Conservation (phyloP, 1,140 invertebrate genomes). For the Hylyphantes graminicola region DNA sequence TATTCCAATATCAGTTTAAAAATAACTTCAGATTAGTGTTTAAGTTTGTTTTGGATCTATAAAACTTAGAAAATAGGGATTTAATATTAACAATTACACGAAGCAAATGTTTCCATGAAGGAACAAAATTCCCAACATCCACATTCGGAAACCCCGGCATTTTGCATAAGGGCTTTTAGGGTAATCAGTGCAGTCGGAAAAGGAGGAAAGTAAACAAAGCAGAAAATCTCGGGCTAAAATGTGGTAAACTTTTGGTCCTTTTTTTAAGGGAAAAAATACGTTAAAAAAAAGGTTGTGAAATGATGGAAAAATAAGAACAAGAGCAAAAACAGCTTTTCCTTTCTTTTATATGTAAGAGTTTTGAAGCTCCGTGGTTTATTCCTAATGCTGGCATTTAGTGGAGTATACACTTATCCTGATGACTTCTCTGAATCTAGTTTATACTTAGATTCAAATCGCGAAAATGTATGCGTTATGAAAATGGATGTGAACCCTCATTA, state of each 20-base stretch:
- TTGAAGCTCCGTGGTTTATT: slow-evolving; percentile 10
- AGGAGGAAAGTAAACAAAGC: slow-evolving; percentile 11
- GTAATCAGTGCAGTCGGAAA: slow-evolving; percentile 39
- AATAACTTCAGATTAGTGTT: too few species aligned
- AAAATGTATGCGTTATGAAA: neutral
- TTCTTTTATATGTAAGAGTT: slow-evolving; percentile 17
- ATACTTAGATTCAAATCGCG: neutral
- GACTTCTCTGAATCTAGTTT: neutral
- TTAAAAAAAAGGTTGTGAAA: neutral
- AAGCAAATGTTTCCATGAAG: neutral
- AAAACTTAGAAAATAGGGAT: too few species aligned
- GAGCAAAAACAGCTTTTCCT: neutral
- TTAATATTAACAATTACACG: too few species aligned
- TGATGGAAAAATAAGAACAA: neutral
- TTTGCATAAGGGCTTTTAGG: slow-evolving; percentile 44
- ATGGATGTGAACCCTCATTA: neutral
- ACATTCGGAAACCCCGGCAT: neutral
- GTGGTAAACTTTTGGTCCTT: neutral
- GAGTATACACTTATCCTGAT: slow-evolving; percentile 19
- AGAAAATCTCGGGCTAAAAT: neutral
- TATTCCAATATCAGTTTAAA: too few species aligned
- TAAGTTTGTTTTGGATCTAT: too few species aligned
- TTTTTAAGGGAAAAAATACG: neutral
- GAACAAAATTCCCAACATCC: neutral
- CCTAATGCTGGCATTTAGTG: slow-evolving; percentile 33